Evolutionary conservation across 2,888 invertebrate species (phyloP).

Genomic region (Acleris holmiana): DNA sequence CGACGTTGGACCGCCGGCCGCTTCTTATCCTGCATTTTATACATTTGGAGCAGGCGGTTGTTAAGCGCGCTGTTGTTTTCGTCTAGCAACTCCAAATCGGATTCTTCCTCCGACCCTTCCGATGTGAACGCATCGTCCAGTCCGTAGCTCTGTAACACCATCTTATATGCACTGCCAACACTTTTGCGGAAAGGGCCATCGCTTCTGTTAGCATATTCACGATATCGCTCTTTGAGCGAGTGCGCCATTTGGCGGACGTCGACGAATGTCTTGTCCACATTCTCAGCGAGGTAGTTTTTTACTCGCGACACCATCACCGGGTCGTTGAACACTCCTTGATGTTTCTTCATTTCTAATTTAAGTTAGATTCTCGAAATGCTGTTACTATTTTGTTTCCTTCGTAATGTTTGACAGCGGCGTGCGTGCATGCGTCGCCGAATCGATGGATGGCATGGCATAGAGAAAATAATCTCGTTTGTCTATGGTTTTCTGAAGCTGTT

Average conservation of each 20-base stretch:
- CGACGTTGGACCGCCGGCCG: slow-evolving; percentile 67
- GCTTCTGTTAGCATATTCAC: slow-evolving; percentile 93
- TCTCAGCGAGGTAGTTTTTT: slow-evolving; percentile 91
- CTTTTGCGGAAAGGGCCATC: slow-evolving; percentile 90
- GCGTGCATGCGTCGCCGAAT: slow-evolving; percentile 59
- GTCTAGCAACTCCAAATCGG: slow-evolving; percentile 90
- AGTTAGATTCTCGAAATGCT: slow-evolving; percentile 36
- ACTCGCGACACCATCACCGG: slow-evolving; percentile 85
- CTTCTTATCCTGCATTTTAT: slow-evolving; percentile 80
- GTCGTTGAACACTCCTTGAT: slow-evolving; percentile 79
- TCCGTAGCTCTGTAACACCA: slow-evolving; percentile 88
- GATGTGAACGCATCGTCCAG: slow-evolving; percentile 84
- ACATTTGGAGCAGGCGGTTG: slow-evolving; percentile 80
- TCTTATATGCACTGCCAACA: slow-evolving; percentile 91
- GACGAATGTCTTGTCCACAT: slow-evolving; percentile 91
- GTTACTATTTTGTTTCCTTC: slow-evolving; percentile 49
- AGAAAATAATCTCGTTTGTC: slow-evolving; percentile 41
- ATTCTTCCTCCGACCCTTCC: slow-evolving; percentile 85
- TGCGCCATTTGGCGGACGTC: slow-evolving; percentile 94
- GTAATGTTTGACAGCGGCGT: slow-evolving; percentile 65
- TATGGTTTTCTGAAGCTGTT: slow-evolving; percentile 40
- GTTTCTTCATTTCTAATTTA: slow-evolving; percentile 72
- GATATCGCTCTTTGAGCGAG: slow-evolving; percentile 87
- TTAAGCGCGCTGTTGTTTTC: slow-evolving; percentile 91
- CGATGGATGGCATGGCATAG: slow-evolving; percentile 63